phyloP scores from a whole-genome alignment of 2,888 invertebrate genomes.

The Cataglyphis livida region DNA sequence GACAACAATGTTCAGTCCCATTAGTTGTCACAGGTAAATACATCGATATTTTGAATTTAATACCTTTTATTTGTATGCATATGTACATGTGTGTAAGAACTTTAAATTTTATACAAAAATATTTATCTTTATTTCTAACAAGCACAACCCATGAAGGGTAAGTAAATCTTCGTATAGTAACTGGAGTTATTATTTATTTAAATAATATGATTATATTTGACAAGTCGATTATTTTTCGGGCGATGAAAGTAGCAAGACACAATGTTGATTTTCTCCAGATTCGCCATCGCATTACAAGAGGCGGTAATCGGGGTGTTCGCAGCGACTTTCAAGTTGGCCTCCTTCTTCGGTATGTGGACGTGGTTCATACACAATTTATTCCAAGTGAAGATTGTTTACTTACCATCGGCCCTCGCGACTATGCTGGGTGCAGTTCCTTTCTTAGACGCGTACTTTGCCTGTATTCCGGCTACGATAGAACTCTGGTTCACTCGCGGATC shows the following conservation, averaged over 20 bases:
- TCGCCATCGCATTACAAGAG: slow-evolving; percentile 94
- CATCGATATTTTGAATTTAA: slow-evolving; percentile 31
- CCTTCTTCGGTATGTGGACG: slow-evolving; percentile 99
- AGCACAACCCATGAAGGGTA: slow-evolving; percentile 78
- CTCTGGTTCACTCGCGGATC: slow-evolving; percentile 97
- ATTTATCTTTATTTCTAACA: slow-evolving; percentile 60
- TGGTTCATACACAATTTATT: slow-evolving; percentile 99
- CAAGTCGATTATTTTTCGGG: not conserved
- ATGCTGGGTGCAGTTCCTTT: slow-evolving; percentile 98
- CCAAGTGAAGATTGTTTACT: slow-evolving; percentile 96
- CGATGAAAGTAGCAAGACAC: not conserved
- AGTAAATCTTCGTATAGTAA: slow-evolving; percentile 56
- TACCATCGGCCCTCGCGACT: slow-evolving; percentile 97
- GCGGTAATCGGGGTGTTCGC: slow-evolving; percentile 97
- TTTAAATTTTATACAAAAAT: slow-evolving; percentile 46
- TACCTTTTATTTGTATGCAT: not conserved
- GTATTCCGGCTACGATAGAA: slow-evolving; percentile 97
- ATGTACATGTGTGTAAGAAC: not conserved
- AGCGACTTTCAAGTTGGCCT: slow-evolving; percentile 98
- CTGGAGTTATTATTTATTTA: not conserved
- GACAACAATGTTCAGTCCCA: slow-evolving; percentile 93
- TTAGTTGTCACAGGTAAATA: slow-evolving; percentile 88
- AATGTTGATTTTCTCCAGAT: slow-evolving; percentile 85
- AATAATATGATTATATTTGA: not conserved
- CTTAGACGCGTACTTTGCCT: slow-evolving; percentile 98